These are phyloP conservation scores for Glossosoma conforme DNA, from an alignment of 1,140 invertebrate genomes.

Conservation along the genomic window DNA sequence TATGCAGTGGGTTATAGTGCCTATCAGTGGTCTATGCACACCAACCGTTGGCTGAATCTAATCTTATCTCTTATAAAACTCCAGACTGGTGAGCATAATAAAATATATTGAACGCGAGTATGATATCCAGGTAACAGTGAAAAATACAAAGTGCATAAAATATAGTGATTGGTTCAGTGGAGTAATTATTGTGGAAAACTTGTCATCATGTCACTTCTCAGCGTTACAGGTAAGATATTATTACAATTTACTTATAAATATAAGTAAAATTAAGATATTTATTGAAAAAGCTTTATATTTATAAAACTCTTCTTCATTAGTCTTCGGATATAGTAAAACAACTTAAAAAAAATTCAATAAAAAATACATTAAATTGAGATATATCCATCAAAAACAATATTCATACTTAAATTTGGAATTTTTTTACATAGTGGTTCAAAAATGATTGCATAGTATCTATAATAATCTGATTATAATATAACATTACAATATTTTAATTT, in stretches of 20 bases:
- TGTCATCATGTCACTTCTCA: slow-evolving; percentile 50
- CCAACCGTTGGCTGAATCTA: background rate
- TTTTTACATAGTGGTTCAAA: no score
- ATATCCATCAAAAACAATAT: background rate
- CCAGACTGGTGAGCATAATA: slow-evolving; percentile 1
- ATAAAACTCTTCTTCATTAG: background rate
- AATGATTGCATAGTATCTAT: no score
- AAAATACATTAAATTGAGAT: background rate
- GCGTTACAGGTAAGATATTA: slow-evolving; percentile 45
- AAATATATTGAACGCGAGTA: slow-evolving; percentile 7
- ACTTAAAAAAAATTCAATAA: background rate
- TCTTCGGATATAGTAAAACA: background rate
- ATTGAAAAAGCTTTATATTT: slow-evolving; percentile 2
- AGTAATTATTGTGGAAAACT: slow-evolving; percentile 21
- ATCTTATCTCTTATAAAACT: slow-evolving; percentile 7
- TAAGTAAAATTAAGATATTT: no score
- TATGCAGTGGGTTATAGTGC: background rate
- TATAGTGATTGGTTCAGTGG: slow-evolving; percentile 9
- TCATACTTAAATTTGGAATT: no score
- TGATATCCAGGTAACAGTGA: slow-evolving; percentile 21
- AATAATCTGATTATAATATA: no score
- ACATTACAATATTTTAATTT: no score
- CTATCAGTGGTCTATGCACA: background rate
- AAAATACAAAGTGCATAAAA: background rate
- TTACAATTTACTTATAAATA: no score